Conservation (phyloP, 2,797 vertebrate species). For the Linurgus olivaceus region DNA sequence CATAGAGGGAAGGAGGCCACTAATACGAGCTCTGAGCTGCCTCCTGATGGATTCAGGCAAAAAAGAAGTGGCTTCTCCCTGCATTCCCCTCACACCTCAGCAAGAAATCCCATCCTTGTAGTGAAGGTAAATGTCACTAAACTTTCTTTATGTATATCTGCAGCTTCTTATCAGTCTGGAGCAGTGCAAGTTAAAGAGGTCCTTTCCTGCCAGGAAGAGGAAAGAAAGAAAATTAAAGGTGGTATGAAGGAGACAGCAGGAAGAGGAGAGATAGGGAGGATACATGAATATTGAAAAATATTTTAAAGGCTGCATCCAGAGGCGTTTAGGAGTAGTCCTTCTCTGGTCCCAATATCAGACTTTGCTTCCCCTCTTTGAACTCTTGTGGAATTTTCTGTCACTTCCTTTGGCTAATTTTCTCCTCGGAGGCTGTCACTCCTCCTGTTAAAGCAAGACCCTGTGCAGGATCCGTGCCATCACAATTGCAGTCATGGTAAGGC, state of each 20-base stretch:
- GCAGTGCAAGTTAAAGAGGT: neutral
- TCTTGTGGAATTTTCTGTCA: neutral
- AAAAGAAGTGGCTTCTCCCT: neutral
- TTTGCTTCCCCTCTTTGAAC: neutral
- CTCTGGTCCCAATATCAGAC: neutral
- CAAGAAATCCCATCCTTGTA: neutral
- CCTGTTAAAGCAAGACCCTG: neutral
- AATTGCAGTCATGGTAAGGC: neutral
- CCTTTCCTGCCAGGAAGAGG: neutral
- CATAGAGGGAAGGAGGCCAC: neutral
- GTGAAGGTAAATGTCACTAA: neutral
- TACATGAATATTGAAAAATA: neutral
- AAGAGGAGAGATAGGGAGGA: neutral
- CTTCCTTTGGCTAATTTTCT: neutral
- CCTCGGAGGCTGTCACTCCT: neutral
- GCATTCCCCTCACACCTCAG: neutral
- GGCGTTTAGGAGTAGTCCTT: neutral
- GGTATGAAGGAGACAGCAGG: neutral
- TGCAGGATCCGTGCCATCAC: neutral
- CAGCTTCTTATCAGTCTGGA: neutral
- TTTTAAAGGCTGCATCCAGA: neutral
- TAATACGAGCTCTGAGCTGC: rapidly evolving
- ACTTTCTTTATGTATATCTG: neutral
- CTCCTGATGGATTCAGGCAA: neutral
- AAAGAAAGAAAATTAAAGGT: neutral